Percentiles rank a stretch among this genome's conserved stretches.
These are phyloP conservation scores for Myathropa florea DNA, from an alignment of 2,888 invertebrate species.

Conservation along the genomic window DNA sequence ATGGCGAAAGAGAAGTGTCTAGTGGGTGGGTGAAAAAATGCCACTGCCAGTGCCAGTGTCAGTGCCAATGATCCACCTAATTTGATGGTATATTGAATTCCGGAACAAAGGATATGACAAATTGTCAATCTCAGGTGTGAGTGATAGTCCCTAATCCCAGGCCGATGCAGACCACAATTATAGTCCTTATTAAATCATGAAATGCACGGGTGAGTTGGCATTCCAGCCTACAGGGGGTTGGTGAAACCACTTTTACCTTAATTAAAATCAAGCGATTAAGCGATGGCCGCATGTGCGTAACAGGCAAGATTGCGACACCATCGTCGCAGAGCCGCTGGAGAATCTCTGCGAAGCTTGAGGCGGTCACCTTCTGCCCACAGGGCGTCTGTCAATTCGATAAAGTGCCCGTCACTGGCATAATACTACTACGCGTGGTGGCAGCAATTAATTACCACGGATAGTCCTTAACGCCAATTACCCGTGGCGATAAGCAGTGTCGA, in stretches of 20 bases:
- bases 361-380: neutral
- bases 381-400: neutral
- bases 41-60: neutral
- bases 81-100: slow-evolving; percentile 51
- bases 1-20: neutral
- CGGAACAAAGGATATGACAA: slow-evolving; percentile 62
- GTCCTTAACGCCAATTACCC: slow-evolving; percentile 49
- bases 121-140: slow-evolving; percentile 61
- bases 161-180: neutral
- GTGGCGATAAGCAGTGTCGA: slow-evolving; percentile 9
- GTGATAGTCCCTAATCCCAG: slow-evolving; percentile 35
- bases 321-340: neutral
- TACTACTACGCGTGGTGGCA: slow-evolving; percentile 36
- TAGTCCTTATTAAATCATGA: slow-evolving; percentile 11
- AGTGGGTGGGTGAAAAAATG: slow-evolving; percentile 26
- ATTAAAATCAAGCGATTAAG: slow-evolving; percentile 61
- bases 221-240: neutral
- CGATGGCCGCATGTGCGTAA: slow-evolving; percentile 19
- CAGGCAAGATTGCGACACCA: neutral
- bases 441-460: slow-evolving; percentile 59
- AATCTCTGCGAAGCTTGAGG: neutral
- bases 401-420: slow-evolving; percentile 7
- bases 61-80: slow-evolving; percentile 59
- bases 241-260: slow-evolving; percentile 8
- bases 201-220: slow-evolving; percentile 1